Conservation (phyloP, 1,140 invertebrate genomes). For the Macrobrachium rosenbergii region DNA sequence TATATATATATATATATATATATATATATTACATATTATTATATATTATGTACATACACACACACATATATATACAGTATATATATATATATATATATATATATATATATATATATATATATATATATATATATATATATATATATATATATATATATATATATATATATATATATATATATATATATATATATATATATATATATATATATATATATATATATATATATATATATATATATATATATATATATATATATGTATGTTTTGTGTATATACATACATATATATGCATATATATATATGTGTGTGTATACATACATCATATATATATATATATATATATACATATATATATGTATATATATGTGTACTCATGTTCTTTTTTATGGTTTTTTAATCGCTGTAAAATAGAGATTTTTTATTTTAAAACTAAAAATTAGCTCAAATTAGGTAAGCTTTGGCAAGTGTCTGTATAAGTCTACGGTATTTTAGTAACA, state of each 20-base stretch:
- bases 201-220: slow-evolving; percentile 18
- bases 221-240: background rate
- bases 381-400: no score
- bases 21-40: no score
- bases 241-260: slow-evolving; percentile 1
- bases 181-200: slow-evolving; percentile 12
- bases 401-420: no score
- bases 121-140: background rate
- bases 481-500: no score
- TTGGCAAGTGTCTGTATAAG: no score
- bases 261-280: slow-evolving; percentile 16
- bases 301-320: no score
- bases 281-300: slow-evolving; percentile 22
- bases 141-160: no score
- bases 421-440: no score
- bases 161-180: no score
- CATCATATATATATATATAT: background rate
- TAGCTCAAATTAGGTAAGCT: no score
- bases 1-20: slow-evolving; percentile 12
- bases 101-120: slow-evolving; percentile 27
- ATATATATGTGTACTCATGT: no score
- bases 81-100: slow-evolving; percentile 7
- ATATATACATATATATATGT: no score
- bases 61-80: slow-evolving; percentile 16
- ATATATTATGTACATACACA: slow-evolving; percentile 22